Evolutionary conservation across 2,888 invertebrate genomes (phyloP), one percentile per base, ranked within the genome.

Genomic region (Panzeria rudis): DNA sequence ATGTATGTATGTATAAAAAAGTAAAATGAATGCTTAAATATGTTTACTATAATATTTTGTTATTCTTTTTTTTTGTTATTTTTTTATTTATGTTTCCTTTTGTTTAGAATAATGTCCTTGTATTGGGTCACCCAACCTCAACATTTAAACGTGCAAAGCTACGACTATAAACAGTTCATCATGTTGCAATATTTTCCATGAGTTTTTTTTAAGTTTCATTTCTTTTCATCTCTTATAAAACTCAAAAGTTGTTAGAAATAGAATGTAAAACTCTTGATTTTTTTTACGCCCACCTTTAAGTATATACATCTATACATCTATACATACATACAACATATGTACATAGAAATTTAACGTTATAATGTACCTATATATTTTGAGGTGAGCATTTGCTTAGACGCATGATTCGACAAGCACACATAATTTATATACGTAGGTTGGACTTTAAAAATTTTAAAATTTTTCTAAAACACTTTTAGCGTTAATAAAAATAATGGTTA

Each of bases 91-190:
- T 47, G 6, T 50, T 50, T 50, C 9, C 20, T 17, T 66, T 66
- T 56, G 59, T 64, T 69, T 32, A 44, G 15, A 61, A 82, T 77
- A 86, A 84, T 86, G 87, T 86, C 86, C 86, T 87, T 86, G 86
- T 83, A 77, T 82, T 78, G 81, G 84, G 86, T 81, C 81, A 66
- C 71, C 68, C 71, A 82, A 77, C 82, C 77, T 77, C 76, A 82
- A 76, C 82, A 76, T 76, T 64, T 71, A 71, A 75, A 66, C 50
- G 54, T 64, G 32, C 29, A 29, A 32, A 20, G 29, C 11, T 29
- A 23, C 71, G 3, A 71, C n/a, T 11, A 62, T 13, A 47, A 62
- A 61, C 59, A 72, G 50, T 50, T 71, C 23, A 71, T 56, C 56
- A 47, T 72, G n/a, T 54, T 62, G 35, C 54, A 64, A 25, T 23